Percentiles rank a stretch among this genome's conserved stretches.
phyloP scores from a whole-genome alignment of 1,140 invertebrate species.

The Procambarus virginalis region DNA sequence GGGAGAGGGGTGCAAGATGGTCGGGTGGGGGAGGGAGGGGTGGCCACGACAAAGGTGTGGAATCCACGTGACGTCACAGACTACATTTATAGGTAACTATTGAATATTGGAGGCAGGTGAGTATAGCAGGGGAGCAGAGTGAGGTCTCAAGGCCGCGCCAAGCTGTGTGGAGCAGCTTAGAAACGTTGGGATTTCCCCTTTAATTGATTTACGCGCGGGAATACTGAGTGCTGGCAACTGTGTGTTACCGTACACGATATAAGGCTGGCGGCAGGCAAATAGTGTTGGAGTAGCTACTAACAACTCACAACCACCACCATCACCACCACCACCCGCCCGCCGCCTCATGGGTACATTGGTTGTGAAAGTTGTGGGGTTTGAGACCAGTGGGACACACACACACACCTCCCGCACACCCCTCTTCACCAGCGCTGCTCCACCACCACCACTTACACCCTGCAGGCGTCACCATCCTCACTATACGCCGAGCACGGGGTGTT shows the following conservation, averaged over 20 bases:
- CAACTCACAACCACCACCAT: no score
- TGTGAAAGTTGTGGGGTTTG: slow-evolving; percentile 45
- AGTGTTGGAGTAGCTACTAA: no score
- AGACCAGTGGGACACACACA: slow-evolving; percentile 1
- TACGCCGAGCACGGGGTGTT: not conserved
- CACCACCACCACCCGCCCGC: not conserved
- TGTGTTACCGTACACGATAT: slow-evolving; percentile 41
- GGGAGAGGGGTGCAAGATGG: no score
- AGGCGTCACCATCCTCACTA: slow-evolving; percentile 15
- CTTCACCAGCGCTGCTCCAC: not conserved
- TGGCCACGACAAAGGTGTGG: slow-evolving; percentile 12
- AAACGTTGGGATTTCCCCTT: not conserved
- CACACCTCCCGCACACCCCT: not conserved
- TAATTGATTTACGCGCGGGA: slow-evolving; percentile 9
- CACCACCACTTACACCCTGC: not conserved
- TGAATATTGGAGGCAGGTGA: no score
- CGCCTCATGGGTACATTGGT: slow-evolving; percentile 25
- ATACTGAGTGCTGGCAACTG: slow-evolving; percentile 44
- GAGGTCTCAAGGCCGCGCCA: slow-evolving; percentile 7
- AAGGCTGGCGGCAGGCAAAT: not conserved
- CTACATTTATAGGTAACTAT: slow-evolving; percentile 27
- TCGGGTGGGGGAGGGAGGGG: no score
- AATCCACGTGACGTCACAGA: slow-evolving; percentile 24
- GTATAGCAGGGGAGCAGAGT: no score
- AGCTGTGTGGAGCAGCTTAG: not conserved